Evolutionary conservation across 2,797 vertebrate species (phyloP), one percentile per base, ranked within the genome.

Genomic region (Muscicapa striata): DNA sequence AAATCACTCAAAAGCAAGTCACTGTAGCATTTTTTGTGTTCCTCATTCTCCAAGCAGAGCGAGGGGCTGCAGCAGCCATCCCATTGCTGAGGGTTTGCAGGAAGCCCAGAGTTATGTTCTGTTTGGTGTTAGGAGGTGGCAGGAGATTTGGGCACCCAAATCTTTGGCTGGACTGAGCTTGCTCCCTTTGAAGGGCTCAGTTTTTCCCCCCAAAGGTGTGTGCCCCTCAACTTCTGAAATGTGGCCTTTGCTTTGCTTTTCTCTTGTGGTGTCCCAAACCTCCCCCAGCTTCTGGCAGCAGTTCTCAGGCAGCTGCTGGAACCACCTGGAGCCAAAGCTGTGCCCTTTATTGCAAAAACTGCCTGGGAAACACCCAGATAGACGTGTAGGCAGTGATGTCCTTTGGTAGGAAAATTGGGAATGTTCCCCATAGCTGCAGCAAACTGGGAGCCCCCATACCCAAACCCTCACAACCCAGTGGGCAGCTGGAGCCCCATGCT

Each of bases 361-460:
- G 22, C 49, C 22, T 22, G 80, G 46, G 80, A 79, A 29, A 54
- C 14, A 29, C 26, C 45, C 7, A 2, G 40, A 30, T 10, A 23
- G 51, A 15, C 2, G 7, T 6, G 5, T 20, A 14, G 54, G 8
- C 49, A 41, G 58, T 8, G 55, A 7, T 27, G 86, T 69, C 76
- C 76, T 26, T 63, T 10, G 41, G 40, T 34, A 77, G 73, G 14
- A 43, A 13, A 55, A 59, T 15, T 19, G 23, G 57, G 57, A 69
- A 6, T 46, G 20, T 15, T 51, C 29, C 11, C 7, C 0, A 3
- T 9, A 8, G 77, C 27, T 2, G 5, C 59, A 5, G 32, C 1
- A 3, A 82, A 32, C 10, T 5, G 5, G 45, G 76, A 63, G 13
- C 59, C 54, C 75, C 55, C 19, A 11, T 9, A 10, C 13, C 52